Evolutionary conservation across 2,888 invertebrate species (phyloP).

Genomic region (Mimas tiliae): DNA sequence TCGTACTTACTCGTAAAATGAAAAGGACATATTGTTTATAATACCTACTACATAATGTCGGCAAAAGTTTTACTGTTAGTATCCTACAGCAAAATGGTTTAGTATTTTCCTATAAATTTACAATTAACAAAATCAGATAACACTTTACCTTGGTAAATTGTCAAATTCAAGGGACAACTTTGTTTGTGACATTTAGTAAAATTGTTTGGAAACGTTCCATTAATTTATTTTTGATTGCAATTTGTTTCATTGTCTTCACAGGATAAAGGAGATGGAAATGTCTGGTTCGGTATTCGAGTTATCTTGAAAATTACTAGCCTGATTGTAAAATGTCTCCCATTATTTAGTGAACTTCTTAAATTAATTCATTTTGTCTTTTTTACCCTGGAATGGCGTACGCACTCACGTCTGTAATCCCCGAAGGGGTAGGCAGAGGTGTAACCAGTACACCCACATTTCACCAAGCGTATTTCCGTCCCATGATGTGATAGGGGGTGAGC

Average conservation of each 20-base stretch:
- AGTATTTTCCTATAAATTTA: not conserved
- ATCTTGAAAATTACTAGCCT: conserved; percentile 2
- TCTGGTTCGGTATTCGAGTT: not conserved
- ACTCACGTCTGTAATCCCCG: too few species aligned
- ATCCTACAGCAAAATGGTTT: not conserved
- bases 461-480: too few species aligned
- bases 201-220: not conserved
- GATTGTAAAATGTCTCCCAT: not conserved
- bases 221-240: not conserved
- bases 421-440: too few species aligned
- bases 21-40: not conserved
- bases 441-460: too few species aligned
- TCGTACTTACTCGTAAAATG: not conserved
- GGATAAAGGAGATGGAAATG: not conserved
- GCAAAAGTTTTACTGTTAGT: not conserved
- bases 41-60: not conserved
- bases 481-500: too few species aligned
- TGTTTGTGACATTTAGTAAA: conserved; percentile 20
- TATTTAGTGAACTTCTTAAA: not conserved
- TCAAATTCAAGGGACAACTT: not conserved
- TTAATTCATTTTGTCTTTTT: too few species aligned
- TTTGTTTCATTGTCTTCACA: conserved; percentile 1
- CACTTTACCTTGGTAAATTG: not conserved
- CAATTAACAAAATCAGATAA: not conserved
- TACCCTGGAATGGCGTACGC: too few species aligned